Evolutionary conservation across 2,113 vertebrate species (phyloP), one percentile per base, ranked within the genome.

Genomic region (Rousettus leschenaultii): DNA sequence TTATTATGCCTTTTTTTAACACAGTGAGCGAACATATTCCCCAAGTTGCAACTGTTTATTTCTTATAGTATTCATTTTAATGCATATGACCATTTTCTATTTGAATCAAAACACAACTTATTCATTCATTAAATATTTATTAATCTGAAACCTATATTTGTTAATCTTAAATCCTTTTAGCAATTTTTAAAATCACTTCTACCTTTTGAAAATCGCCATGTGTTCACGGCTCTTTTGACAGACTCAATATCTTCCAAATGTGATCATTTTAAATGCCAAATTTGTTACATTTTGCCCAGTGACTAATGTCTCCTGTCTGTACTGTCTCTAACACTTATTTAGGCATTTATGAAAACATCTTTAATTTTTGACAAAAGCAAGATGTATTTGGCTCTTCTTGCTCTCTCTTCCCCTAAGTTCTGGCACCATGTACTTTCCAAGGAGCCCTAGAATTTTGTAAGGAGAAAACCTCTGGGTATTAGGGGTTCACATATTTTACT

Each of bases 291-390:
- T 92, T 93, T 71, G 28, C 22, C 24, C 51, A 55, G n/a, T 85
- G 57, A 82, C 74, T 82, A 77, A 12, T 70, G 24, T 89, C 15
- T 80, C 26, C 51, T 7, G 26, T 55, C 68, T 57, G 5, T 12
- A 78, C n/a, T 14, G 19, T 75, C 71, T 68, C 28, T 90, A 35
- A 94, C 18, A 28, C 40, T 70, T 48, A 28, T 55, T 75, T 66
- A 55, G n/a, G 24, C 38, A 91, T 75, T 94, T 73, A 35, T 8
- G 45, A 77, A 96, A 86, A 74, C 51, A 63, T 35, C 61, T 51
- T 94, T 83, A 38, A 26, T 83, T 93, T 94, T 94, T 28, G 40
- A 87, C 57, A 80, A 89, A 13, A 77, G 70, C 35, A 83, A 63
- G 38, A 30, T 48, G 3, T 57, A 30, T 80, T 38, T 10, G 57